Base-by-base conservation (phyloP, 2,888 invertebrate genomes). In the Brachypalpus laphriformis region DNA sequence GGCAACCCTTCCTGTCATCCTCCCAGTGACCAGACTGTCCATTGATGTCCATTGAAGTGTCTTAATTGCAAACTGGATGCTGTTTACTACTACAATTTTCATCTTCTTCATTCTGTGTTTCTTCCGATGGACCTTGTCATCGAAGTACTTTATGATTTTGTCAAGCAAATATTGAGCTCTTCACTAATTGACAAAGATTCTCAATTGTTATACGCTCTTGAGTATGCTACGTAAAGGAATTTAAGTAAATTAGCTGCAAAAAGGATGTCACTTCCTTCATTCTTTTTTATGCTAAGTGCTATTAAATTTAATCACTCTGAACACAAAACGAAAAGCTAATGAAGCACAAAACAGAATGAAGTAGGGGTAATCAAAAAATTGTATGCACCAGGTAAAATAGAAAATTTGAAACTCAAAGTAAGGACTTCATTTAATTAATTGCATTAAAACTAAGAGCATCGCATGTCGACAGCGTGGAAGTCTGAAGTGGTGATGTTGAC, bases 361-460 rank as follows among this genome's bases (percentile, higher is more conserved):
- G 37, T 7, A 3, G 9, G 20, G 25, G 20, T 11, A n/a, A 34
- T 25, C 8, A 57, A 45, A 68, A 49, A 20, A 57, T 11, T 47
- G 18, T 31, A 37, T 31, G 28, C 47, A 31, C 16, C 75, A 61
- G 61, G 65, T 56, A 68, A 57, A 75, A 45, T 45, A 45, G 28
- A 56, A 81, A 81, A 61, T 61, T 61, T 9, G 61, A 81, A 54
- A 14, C 75, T 81, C 75, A 82, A 76, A 77, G 82, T 11, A 49
- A 51, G 65, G 22, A 82, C 56, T 25, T 77, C 47, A 56, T 57
- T 59, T 77, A 76, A 76, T 82, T 82, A 82, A 77, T 76, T 76
- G 65, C 51, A 70, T 76, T 77, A 59, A 54, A 54, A 14, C 49
- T 51, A 54, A 63, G 42, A 51, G 42, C 42, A 25, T 42, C 6